These are phyloP conservation scores for Danio aesculapii DNA, from an alignment of 2,797 vertebrate genomes.

Conservation along the genomic window DNA sequence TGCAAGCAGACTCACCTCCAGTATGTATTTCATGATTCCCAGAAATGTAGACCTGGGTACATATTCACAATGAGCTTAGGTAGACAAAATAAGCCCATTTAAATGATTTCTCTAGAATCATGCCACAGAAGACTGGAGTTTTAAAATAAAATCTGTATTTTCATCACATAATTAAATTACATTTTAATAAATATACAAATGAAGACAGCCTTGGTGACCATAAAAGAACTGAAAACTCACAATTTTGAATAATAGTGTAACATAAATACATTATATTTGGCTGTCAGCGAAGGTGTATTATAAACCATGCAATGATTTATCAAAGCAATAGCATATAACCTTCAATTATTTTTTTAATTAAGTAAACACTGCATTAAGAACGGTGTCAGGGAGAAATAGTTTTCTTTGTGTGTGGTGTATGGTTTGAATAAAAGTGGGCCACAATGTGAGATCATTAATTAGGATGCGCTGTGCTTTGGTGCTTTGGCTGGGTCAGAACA, in stretches of 20 bases:
- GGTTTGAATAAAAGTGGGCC: slow-evolving; percentile 72
- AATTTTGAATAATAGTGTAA: background rate
- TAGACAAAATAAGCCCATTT: too few species aligned
- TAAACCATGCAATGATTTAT: background rate
- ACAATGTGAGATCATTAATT: slow-evolving; percentile 81
- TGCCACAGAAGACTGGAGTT: too few species aligned
- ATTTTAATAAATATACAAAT: background rate
- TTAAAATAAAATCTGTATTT: too few species aligned
- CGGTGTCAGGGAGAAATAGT: slow-evolving; percentile 5
- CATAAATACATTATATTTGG: background rate
- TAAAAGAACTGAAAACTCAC: background rate
- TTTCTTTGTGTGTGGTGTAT: slow-evolving; percentile 46
- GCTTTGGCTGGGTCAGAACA: slow-evolving; percentile 72
- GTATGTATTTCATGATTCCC: too few species aligned
- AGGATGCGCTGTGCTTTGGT: slow-evolving; percentile 76
- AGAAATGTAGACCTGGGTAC: too few species aligned
- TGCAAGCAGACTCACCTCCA: too few species aligned
- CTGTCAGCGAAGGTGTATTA: background rate
- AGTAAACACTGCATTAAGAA: background rate
- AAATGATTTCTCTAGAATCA: too few species aligned
- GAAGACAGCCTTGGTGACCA: background rate
- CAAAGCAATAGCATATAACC: background rate
- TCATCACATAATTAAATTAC: too few species aligned
- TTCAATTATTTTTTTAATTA: background rate
- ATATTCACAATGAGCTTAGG: too few species aligned